Conservation (phyloP, 1,140 invertebrate genomes). For the Elysia chlorotica region DNA sequence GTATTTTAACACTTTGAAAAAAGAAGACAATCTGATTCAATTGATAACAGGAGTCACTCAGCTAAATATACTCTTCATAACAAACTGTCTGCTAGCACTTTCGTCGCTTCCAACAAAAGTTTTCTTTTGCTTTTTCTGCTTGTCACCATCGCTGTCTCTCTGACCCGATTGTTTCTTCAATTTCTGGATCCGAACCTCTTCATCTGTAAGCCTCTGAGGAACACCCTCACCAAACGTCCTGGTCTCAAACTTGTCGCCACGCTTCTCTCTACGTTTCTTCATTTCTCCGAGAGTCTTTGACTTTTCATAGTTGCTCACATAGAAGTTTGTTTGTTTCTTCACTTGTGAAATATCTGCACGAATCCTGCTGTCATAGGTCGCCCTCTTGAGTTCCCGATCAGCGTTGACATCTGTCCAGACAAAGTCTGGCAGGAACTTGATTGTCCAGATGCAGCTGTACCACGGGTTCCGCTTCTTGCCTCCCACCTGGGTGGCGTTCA, state of each 20-base stretch:
- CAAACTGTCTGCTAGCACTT: neutral
- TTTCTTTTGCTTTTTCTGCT: slow-evolving; percentile 4
- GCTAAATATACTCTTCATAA: slow-evolving; percentile 21
- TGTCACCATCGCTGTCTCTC: neutral
- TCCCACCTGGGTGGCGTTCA: slow-evolving; percentile 90
- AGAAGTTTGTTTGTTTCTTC: slow-evolving; percentile 20
- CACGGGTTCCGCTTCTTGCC: slow-evolving; percentile 82
- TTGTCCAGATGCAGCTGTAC: slow-evolving; percentile 91
- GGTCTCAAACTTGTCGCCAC: slow-evolving; percentile 4
- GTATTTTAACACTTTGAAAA: too few relatives aligned
- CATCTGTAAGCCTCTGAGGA: slow-evolving; percentile 12
- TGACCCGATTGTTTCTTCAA: neutral
- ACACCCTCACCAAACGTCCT: slow-evolving; percentile 6
- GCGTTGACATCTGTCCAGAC: slow-evolving; percentile 96
- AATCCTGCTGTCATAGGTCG: slow-evolving; percentile 83
- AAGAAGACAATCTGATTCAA: too few relatives aligned
- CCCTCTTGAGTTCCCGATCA: slow-evolving; percentile 86
- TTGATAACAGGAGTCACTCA: too few relatives aligned
- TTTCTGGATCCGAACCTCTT: slow-evolving; percentile 14
- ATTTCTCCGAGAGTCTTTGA: slow-evolving; percentile 12
- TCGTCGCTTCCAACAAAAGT: slow-evolving; percentile 15
- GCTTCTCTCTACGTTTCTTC: slow-evolving; percentile 19
- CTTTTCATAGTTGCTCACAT: slow-evolving; percentile 9
- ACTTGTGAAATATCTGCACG: slow-evolving; percentile 85
- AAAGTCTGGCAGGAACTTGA: slow-evolving; percentile 92